Evolutionary conservation across 2,888 invertebrate species (phyloP).

Genomic region (Idaea dimidiata): DNA sequence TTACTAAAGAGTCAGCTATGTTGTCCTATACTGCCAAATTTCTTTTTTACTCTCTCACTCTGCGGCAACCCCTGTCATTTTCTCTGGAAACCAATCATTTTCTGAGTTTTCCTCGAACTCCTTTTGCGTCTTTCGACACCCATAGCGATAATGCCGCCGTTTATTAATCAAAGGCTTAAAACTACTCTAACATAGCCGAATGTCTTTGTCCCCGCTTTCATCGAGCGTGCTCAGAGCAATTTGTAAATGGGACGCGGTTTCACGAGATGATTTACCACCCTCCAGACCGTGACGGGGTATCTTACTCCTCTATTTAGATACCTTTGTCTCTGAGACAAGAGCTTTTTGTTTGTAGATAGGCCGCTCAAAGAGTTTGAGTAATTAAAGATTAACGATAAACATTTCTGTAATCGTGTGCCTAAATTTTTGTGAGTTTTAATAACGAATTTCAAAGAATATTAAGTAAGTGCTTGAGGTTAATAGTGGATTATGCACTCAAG

Average conservation of each 20-base stretch:
- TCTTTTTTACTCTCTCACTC: too few species aligned
- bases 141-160: background rate
- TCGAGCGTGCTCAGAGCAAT: constrained; percentile 60
- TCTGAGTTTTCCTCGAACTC: too few species aligned
- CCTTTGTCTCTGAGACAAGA: constrained; percentile 23
- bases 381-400: constrained; percentile 20
- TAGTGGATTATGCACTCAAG: too few species aligned
- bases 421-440: constrained; percentile 10
- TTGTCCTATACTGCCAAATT: too few species aligned
- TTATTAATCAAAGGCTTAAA: constrained; percentile 1
- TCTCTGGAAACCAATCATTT: too few species aligned
- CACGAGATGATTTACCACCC: constrained; percentile 48
- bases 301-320: constrained; percentile 25
- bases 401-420: constrained; percentile 8
- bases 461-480: background rate
- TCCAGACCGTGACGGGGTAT: constrained; percentile 29
- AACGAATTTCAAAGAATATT: background rate
- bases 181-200: background rate
- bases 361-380: constrained; percentile 17
- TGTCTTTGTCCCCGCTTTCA: constrained; percentile 35
- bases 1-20: too few species aligned
- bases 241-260: constrained; percentile 67
- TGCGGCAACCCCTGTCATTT: too few species aligned
- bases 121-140: too few species aligned
- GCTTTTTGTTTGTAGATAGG: constrained; percentile 20